Percentiles rank a stretch among this genome's conserved stretches.
phyloP scores from a whole-genome alignment of 2,113 vertebrate species.

The Cyanoderma ruficeps region DNA sequence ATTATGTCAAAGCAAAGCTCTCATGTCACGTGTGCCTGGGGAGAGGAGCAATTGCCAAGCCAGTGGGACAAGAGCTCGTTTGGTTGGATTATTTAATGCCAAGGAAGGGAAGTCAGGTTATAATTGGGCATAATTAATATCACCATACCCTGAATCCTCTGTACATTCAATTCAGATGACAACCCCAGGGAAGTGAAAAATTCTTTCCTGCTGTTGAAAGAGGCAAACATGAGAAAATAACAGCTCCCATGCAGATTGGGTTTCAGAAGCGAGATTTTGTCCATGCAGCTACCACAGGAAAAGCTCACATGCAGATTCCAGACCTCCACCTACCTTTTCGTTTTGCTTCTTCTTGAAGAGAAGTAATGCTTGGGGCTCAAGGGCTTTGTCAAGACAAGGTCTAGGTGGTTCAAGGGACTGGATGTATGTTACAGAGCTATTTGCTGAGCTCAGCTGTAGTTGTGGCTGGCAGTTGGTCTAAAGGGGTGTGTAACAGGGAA shows the following conservation, averaged over 20 bases:
- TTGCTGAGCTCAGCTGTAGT: not conserved
- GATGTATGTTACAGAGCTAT: not conserved
- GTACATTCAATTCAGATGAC: slow-evolving; percentile 14
- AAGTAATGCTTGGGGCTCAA: not conserved
- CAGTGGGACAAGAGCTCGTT: not conserved
- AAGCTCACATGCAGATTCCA: not conserved
- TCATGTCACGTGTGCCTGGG: not conserved
- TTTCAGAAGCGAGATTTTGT: not conserved
- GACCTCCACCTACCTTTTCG: not conserved
- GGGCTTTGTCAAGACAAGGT: not conserved
- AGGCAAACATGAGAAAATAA: slow-evolving; percentile 24
- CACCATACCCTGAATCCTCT: not conserved
- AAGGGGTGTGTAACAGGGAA: not conserved
- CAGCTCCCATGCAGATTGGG: not conserved
- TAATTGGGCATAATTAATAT: slow-evolving; percentile 55
- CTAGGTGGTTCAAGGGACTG: not conserved
- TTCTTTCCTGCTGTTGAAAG: slow-evolving; percentile 31
- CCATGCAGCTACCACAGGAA: not conserved
- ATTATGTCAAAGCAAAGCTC: slow-evolving; percentile 14
- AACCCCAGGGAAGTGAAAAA: slow-evolving; percentile 42
- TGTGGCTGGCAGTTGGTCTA: not conserved
- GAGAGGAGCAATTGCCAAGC: not conserved
- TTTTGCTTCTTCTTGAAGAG: not conserved
- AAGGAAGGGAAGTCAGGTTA: slow-evolving; percentile 54
- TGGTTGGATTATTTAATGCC: slow-evolving; percentile 12